Percentiles rank a stretch among this genome's conserved stretches.
Evolutionary conservation across 2,113 vertebrate species (phyloP).

Genomic region (Anarrhichthys ocellatus): DNA sequence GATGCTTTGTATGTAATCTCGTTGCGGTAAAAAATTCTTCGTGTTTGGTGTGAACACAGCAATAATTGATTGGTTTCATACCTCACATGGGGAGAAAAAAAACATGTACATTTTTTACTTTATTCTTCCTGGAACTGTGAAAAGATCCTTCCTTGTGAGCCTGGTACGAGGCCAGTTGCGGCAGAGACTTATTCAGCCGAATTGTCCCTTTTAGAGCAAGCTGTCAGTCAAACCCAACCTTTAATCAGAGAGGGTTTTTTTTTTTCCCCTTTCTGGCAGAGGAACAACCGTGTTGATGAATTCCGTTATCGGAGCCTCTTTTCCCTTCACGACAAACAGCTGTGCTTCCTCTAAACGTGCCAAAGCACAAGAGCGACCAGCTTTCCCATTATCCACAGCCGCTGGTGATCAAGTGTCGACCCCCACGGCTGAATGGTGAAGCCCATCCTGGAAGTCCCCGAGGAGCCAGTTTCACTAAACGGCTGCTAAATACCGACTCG

Average conservation of each 20-base stretch:
- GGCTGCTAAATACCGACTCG: constrained; percentile 9
- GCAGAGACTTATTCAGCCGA: neutral
- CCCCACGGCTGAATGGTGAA: constrained; percentile 7
- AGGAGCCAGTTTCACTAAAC: neutral
- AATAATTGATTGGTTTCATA: too few relatives aligned
- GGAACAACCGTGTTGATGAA: constrained; percentile 21
- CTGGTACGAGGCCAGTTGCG: too few relatives aligned
- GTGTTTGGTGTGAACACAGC: too few relatives aligned
- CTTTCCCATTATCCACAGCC: constrained; percentile 41
- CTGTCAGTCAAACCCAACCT: constrained; percentile 39
- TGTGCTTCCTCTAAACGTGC: constrained; percentile 31
- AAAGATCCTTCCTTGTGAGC: too few relatives aligned
- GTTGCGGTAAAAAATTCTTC: too few relatives aligned
- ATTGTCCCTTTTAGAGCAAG: neutral
- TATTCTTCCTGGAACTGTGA: too few relatives aligned
- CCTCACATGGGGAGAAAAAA: too few relatives aligned
- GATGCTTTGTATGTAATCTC: too few relatives aligned
- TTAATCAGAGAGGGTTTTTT: constrained; percentile 15
- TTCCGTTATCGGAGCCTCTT: constrained; percentile 35
- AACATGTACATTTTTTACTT: too few relatives aligned
- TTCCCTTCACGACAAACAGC: constrained; percentile 47
- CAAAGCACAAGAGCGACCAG: constrained; percentile 44
- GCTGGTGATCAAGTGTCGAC: constrained; percentile 31
- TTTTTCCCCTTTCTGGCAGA: neutral
- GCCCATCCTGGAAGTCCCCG: constrained; percentile 24